Percentiles rank a stretch among this genome's conserved stretches.
Conservation (phyloP, 2,113 vertebrate species). For the Ardeotis arabs region DNA sequence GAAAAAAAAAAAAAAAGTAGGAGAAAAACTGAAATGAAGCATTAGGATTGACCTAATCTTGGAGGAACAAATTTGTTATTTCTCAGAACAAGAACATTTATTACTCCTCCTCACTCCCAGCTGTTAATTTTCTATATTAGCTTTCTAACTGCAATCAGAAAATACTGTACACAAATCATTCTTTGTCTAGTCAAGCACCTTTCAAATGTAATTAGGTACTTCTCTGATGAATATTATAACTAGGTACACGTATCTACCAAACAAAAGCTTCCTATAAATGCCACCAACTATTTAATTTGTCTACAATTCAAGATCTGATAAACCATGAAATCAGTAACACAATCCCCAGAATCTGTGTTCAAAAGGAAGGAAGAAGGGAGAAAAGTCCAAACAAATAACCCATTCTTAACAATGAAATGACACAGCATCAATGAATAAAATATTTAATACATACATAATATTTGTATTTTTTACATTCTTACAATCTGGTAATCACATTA, state of each 20-base stretch:
- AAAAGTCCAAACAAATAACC: not conserved
- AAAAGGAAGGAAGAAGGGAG: not conserved
- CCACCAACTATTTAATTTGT: conserved; percentile 3
- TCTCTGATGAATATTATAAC: not conserved
- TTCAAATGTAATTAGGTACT: conserved; percentile 6
- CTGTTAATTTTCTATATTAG: not conserved
- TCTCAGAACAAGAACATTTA: not conserved
- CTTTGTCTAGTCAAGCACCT: not conserved
- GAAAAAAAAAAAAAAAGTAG: not conserved
- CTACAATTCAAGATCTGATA: conserved; percentile 7
- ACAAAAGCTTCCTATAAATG: conserved; percentile 5
- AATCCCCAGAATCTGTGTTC: not conserved
- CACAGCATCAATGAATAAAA: not conserved
- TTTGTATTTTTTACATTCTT: conserved; percentile 11
- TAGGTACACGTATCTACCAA: not conserved
- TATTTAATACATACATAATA: not conserved
- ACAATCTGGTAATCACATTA: conserved; percentile 40
- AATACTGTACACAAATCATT: not conserved
- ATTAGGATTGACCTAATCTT: not conserved
- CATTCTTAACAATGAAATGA: not conserved
- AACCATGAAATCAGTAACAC: not conserved
- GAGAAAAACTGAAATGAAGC: not conserved
- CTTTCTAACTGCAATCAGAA: not conserved
- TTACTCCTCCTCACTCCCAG: not conserved
- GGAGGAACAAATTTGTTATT: not conserved